A percentile compares a stretch with the other conserved stretches of the same genome.
Conservation (phyloP, 1,140 invertebrate genomes). For the Zophobas morio region DNA sequence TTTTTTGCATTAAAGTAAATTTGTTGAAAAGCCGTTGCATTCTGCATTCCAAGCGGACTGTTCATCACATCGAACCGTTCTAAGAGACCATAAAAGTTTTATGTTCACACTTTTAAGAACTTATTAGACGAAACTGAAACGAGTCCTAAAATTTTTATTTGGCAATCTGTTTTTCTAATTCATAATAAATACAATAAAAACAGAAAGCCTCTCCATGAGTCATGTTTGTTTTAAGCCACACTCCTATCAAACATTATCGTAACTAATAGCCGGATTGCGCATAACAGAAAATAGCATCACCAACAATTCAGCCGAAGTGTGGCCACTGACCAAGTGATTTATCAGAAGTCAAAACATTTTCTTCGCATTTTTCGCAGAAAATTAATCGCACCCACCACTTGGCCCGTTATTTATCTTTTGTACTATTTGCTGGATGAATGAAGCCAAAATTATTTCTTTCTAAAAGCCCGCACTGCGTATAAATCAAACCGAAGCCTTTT, state of each 20-base stretch:
- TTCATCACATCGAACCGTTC: not conserved
- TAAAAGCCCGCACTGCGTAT: conserved; percentile 23
- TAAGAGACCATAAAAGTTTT: conserved; percentile 23
- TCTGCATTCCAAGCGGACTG: conserved; percentile 9
- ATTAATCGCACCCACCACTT: conserved; percentile 1
- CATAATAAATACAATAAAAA: conserved; percentile 22
- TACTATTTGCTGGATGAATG: conserved; percentile 1
- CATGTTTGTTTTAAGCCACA: not conserved
- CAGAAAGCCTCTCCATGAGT: not conserved
- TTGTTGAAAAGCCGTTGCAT: conserved; percentile 7
- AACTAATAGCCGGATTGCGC: too few species aligned
- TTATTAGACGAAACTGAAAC: conserved; percentile 18
- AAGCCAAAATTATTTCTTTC: not conserved
- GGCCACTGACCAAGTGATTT: conserved; percentile 9
- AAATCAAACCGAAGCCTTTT: conserved; percentile 22
- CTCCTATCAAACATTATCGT: too few species aligned
- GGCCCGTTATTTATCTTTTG: conserved; percentile 9
- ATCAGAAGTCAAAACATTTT: conserved; percentile 29
- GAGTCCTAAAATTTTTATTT: conserved; percentile 1
- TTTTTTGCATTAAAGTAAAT: not conserved
- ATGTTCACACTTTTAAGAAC: conserved; percentile 26
- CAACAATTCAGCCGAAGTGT: not conserved
- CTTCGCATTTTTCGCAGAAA: conserved; percentile 16
- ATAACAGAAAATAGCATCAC: too few species aligned
- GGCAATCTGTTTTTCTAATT: conserved; percentile 18